Conservation (phyloP, 2,797 vertebrate genomes). For the Erpetoichthys calabaricus region DNA sequence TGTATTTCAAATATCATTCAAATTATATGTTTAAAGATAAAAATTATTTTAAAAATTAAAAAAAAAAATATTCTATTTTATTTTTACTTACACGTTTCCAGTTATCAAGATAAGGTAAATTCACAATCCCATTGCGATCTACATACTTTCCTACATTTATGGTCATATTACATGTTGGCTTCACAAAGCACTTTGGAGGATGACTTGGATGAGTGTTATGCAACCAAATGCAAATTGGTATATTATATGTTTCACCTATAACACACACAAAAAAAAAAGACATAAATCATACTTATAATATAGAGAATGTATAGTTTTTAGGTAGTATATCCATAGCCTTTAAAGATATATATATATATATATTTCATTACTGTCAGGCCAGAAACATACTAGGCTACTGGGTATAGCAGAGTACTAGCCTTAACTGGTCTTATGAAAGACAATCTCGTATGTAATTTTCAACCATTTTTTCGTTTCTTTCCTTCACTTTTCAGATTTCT, state of each 20-base stretch:
- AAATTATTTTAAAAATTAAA: background rate
- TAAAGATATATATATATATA: background rate
- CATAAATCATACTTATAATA: background rate
- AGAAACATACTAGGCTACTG: too few relatives aligned
- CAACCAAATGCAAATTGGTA: constrained; percentile 54
- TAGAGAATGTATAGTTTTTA: too few relatives aligned
- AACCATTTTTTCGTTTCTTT: too few relatives aligned
- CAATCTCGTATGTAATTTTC: too few relatives aligned
- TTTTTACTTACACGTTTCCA: constrained; percentile 40
- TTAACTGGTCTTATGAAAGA: too few relatives aligned
- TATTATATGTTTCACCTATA: constrained; percentile 43
- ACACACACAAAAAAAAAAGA: constrained; percentile 3
- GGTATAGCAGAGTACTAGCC: too few relatives aligned
- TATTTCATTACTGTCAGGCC: too few relatives aligned
- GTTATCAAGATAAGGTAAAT: constrained; percentile 29
- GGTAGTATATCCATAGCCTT: background rate
- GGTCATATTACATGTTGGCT: constrained; percentile 39
- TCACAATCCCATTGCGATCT: constrained; percentile 32
- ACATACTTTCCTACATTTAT: constrained; percentile 45
- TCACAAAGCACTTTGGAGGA: constrained; percentile 42
- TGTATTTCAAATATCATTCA: background rate
- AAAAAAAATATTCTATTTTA: background rate
- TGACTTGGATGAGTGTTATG: constrained; percentile 45
- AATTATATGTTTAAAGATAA: too few relatives aligned
- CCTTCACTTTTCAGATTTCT: too few relatives aligned